Evolutionary conservation across 2,113 vertebrate species (phyloP), one percentile per base, ranked within the genome.

Genomic region (Prinia subflava): DNA sequence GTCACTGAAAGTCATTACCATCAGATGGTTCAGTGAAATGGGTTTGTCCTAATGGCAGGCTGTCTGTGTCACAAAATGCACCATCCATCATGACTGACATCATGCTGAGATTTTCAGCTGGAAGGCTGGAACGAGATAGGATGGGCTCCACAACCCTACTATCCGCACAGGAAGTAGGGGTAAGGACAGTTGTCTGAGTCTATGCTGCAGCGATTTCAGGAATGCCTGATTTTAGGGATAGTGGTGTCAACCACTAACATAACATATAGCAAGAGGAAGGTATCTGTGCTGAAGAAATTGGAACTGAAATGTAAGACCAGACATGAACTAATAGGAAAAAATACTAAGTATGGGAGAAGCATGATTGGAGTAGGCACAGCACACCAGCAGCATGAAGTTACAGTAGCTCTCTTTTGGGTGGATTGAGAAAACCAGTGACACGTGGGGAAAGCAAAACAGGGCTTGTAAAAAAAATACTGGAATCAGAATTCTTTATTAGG

Each of bases 1-100:
- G 74, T 52, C 86, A 83, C 75, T 91, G 83, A 60, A 94, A 94
- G 87, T 91, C 92, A 90, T 95, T 96, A 96, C 59, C 93, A 91
- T 93, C 74, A 71, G 70, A 85, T 4, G 62, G 73, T 56, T 87
- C 86, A 75, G 75, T 57, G 87, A 92, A 86, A 93, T 44, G 73
- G 86, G 81, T 83, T 94, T 87, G 71, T 93, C 83, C 79, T 82
- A 94, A 88, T 65, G 82, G 86, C 74, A 94, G 82, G 56, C 70
- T 95, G 83, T 15, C 89, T 89, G 56, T 73, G 44, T 59, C 92
- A 92, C 93, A 94, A 92, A 95, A 94, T 60, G 42, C 70, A 87
- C 64, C 94, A 93, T 91, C 78, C 91, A 93, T 96, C 92, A 91
- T 35, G 49, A 71, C 69, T 84, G 82, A 93, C 83, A 76, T 10